Conservation (phyloP, 2,888 invertebrate genomes). For the Eudemis profundana region DNA sequence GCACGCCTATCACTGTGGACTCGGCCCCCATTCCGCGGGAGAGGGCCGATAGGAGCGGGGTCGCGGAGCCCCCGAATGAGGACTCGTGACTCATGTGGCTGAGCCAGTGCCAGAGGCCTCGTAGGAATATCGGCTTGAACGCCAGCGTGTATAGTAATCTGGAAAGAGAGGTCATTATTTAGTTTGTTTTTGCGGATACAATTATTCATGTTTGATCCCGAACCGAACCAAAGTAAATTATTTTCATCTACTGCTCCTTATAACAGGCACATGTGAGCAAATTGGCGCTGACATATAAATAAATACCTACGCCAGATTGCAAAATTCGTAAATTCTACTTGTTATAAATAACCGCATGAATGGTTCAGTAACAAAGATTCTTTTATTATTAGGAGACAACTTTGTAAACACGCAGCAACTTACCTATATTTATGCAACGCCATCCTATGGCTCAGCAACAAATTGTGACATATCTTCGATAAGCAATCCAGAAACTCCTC, state of each 20-base stretch:
- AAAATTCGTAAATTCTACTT: too few species aligned
- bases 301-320: too few species aligned
- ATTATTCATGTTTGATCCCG: too few species aligned
- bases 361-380: too few species aligned
- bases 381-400: too few species aligned
- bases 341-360: too few species aligned
- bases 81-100: constrained; percentile 74
- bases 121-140: constrained; percentile 91
- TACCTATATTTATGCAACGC: constrained; percentile 95
- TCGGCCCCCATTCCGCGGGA: constrained; percentile 87
- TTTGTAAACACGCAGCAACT: constrained; percentile 31
- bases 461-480: constrained; percentile 92
- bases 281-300: too few species aligned
- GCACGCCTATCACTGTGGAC: constrained; percentile 85
- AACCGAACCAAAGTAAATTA: too few species aligned
- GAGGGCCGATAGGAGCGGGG: constrained; percentile 87
- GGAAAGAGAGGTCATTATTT: constrained; percentile 44
- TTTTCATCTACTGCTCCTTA: too few species aligned
- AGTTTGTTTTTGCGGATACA: not conserved
- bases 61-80: constrained; percentile 77
- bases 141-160: constrained; percentile 92
- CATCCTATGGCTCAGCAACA: constrained; percentile 92
- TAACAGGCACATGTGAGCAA: too few species aligned
- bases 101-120: constrained; percentile 89
- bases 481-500: constrained; percentile 87